Conservation (phyloP, 1,140 invertebrate genomes). For the Zaprionus tsacasi region DNA sequence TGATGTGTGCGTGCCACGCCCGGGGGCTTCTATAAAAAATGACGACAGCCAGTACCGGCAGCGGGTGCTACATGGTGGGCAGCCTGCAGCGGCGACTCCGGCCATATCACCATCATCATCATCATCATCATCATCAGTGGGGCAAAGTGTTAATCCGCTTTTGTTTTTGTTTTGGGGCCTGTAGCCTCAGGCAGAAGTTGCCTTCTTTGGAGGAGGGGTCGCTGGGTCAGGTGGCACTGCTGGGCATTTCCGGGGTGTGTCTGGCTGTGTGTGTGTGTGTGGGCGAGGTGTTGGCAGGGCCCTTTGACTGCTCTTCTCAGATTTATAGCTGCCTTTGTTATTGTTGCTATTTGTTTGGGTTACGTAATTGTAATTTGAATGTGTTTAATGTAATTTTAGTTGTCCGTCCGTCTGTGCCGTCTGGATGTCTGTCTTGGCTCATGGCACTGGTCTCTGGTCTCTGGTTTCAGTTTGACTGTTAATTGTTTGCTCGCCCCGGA, state of each 20-base stretch:
- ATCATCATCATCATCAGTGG: conserved; percentile 73
- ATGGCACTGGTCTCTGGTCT: conserved; percentile 9
- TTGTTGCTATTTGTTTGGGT: conserved; percentile 49
- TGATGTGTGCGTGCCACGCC: conserved; percentile 42
- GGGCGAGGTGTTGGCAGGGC: conserved; percentile 54
- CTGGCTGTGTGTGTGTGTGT: conserved; percentile 33
- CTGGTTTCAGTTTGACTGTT: conserved; percentile 6
- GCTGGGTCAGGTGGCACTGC: conserved; percentile 40
- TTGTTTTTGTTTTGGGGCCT: conserved; percentile 68
- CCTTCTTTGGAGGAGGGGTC: conserved; percentile 6
- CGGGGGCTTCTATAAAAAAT: conserved; percentile 38
- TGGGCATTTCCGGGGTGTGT: conserved; percentile 52
- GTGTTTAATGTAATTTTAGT: conserved; percentile 75
- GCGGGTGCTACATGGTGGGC: background rate
- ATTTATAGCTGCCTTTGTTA: conserved; percentile 36
- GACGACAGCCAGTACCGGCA: conserved; percentile 32
- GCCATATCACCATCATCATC: conserved; percentile 69
- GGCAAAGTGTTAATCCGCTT: conserved; percentile 81
- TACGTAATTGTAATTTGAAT: conserved; percentile 79
- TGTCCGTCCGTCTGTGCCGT: conserved; percentile 34
- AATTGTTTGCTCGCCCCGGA: conserved; percentile 27
- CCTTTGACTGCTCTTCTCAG: conserved; percentile 48
- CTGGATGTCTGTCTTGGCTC: conserved; percentile 13
- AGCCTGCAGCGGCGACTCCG: background rate
- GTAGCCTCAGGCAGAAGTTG: conserved; percentile 53